A percentile compares a stretch with the other conserved stretches of the same genome.
Evolutionary conservation across 2,797 vertebrate species (phyloP).

Genomic region (Varecia variegata): DNA sequence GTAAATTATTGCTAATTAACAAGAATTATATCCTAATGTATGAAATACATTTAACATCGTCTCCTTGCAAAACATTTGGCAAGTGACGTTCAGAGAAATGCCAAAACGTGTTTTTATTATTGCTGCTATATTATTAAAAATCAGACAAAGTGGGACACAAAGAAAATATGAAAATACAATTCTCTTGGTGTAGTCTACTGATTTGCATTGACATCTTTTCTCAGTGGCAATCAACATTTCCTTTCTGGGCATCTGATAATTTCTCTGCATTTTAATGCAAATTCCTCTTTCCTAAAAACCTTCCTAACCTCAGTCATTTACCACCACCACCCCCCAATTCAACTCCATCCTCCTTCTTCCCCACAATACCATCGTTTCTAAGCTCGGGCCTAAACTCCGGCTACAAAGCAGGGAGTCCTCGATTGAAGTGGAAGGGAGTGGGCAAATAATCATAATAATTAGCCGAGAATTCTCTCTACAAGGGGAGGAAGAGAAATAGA

Average conservation of each 20-base stretch:
- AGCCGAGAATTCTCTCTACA: constrained; percentile 61
- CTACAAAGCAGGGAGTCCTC: constrained; percentile 70
- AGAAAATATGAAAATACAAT: constrained; percentile 77
- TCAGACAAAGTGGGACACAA: constrained; percentile 71
- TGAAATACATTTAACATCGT: constrained; percentile 79
- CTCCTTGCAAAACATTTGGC: constrained; percentile 80
- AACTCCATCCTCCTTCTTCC: constrained; percentile 65
- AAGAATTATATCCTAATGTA: constrained; percentile 86
- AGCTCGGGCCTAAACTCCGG: constrained; percentile 62
- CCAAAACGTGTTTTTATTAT: constrained; percentile 72
- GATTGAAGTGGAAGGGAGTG: constrained; percentile 73
- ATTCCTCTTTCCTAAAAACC: constrained; percentile 80
- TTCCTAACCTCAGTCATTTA: constrained; percentile 80
- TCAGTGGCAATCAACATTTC: constrained; percentile 82
- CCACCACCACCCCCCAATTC: constrained; percentile 72
- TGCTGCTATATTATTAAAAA: constrained; percentile 79
- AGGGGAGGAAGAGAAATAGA: constrained; percentile 44
- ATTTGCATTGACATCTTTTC: constrained; percentile 77
- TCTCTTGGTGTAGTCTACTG: constrained; percentile 73
- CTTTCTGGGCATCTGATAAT: constrained; percentile 81
- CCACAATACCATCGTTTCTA: constrained; percentile 67
- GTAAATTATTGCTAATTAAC: constrained; percentile 90
- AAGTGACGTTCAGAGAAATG: constrained; percentile 69
- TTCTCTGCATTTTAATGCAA: constrained; percentile 83
- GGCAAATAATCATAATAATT: constrained; percentile 74